A percentile compares a stretch with the other conserved stretches of the same genome.
phyloP scores from a whole-genome alignment of 2,797 vertebrate species.

The Myiotriccus ornatus region DNA sequence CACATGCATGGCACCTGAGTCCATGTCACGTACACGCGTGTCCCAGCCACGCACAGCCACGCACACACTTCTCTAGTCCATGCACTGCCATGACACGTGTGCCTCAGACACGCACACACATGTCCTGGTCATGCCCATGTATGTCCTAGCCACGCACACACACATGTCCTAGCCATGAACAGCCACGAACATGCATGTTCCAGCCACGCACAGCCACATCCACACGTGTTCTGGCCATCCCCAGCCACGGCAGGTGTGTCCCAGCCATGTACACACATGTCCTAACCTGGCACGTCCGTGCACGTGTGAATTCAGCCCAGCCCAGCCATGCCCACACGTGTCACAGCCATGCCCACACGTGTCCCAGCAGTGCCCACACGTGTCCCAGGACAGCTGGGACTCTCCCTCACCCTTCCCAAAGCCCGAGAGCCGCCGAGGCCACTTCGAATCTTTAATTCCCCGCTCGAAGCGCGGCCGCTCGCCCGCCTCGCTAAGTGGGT shows the following conservation, averaged over 20 bases:
- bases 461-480: neutral
- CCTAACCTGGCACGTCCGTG: too few relatives aligned
- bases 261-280: too few relatives aligned
- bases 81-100: neutral
- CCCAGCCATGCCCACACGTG: neutral
- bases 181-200: too few relatives aligned
- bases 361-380: rapidly evolving
- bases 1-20: neutral
- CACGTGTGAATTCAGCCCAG: too few relatives aligned
- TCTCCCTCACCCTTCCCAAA: rapidly evolving
- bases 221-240: too few relatives aligned
- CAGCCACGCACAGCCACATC: too few relatives aligned
- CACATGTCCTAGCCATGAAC: rapidly evolving
- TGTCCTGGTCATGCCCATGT: too few relatives aligned
- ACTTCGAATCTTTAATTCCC: constrained; percentile 2
- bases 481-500: neutral
- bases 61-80: too few relatives aligned
- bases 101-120: too few relatives aligned
- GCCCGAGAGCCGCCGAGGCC: rapidly evolving
- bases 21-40: too few relatives aligned
- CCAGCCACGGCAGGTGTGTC: too few relatives aligned
- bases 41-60: neutral
- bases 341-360: neutral
- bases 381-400: neutral
- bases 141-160: rapidly evolving